A percentile compares a stretch with the other conserved stretches of the same genome.
Evolutionary conservation across 2,113 vertebrate genomes (phyloP).

Genomic region (Phylloscopus trochiloides): DNA sequence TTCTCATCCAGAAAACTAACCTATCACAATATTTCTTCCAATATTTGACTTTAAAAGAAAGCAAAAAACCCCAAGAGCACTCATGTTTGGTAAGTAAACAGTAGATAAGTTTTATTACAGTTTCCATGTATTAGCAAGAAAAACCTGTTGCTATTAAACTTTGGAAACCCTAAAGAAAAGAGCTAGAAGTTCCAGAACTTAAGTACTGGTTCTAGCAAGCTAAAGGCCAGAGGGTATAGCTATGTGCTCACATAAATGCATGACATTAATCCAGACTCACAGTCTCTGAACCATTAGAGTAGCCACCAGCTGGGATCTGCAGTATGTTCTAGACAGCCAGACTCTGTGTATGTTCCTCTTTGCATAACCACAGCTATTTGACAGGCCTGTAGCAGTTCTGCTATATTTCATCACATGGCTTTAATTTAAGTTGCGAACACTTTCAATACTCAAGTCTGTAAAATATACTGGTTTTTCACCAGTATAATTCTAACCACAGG

Average conservation of each 20-base stretch:
- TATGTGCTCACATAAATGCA: not conserved
- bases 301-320: not conserved
- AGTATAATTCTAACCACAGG: not conserved
- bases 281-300: not conserved
- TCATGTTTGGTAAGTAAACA: not conserved
- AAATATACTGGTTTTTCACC: not conserved
- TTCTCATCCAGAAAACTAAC: not conserved
- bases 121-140: not conserved
- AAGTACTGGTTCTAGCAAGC: not conserved
- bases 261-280: not conserved
- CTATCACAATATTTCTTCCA: not conserved
- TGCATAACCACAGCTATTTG: not conserved
- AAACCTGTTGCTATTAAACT: not conserved
- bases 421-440: not conserved
- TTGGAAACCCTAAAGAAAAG: not conserved
- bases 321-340: not conserved
- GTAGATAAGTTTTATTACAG: not conserved
- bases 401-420: not conserved
- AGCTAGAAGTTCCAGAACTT: not conserved
- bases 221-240: not conserved
- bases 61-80: not conserved
- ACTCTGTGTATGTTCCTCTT: not conserved
- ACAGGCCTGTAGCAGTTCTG: not conserved
- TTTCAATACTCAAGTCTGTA: not conserved
- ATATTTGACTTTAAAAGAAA: not conserved